phyloP scores from a whole-genome alignment of 1,140 invertebrate genomes.

The Neotoxoptera formosana region DNA sequence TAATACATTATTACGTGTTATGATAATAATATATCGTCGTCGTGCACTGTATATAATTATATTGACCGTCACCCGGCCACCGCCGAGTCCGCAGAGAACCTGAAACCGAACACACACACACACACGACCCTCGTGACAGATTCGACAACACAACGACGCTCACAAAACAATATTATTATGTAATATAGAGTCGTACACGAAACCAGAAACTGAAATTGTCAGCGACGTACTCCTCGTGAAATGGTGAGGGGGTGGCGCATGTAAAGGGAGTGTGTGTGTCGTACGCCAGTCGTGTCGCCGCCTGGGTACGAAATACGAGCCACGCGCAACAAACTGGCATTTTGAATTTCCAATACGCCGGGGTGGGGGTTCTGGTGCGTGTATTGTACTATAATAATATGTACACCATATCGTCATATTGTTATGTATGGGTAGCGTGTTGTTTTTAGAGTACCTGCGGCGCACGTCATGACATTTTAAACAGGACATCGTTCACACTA shows the following conservation, averaged over 20 bases:
- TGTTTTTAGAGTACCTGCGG: not conserved
- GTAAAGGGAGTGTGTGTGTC: not conserved
- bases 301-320: not conserved
- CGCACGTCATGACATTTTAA: not conserved
- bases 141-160: not conserved
- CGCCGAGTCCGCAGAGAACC: not conserved
- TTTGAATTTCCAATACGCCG: not conserved
- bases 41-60: not conserved
- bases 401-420: not conserved
- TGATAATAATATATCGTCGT: not conserved
- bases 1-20: not conserved
- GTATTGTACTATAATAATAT: not conserved
- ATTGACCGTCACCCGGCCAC: not conserved
- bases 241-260: not conserved
- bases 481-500: not conserved
- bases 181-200: not conserved
- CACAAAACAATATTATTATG: not conserved
- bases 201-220: not conserved
- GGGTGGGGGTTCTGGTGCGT: not conserved
- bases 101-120: not conserved
- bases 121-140: not conserved
- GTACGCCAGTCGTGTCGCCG: not conserved
- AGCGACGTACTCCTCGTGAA: not conserved
- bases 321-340: not conserved
- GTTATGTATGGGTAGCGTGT: not conserved